Evolutionary conservation across 2,113 vertebrate species (phyloP).

Genomic region (Nothocercus nigrocapillus): DNA sequence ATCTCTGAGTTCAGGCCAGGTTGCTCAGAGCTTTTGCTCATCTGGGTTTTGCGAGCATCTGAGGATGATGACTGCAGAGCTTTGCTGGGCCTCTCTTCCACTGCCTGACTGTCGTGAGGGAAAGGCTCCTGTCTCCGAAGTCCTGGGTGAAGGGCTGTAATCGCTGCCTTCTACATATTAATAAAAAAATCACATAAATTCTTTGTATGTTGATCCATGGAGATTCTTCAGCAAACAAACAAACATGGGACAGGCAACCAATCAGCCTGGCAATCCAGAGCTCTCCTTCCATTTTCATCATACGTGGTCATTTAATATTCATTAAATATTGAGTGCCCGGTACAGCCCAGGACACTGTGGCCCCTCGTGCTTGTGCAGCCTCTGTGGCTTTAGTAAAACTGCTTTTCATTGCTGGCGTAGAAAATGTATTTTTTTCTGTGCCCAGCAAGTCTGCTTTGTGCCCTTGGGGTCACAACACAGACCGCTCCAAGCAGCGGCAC

Average conservation of each 20-base stretch:
- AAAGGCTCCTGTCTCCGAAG: neutral
- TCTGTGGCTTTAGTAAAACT: neutral
- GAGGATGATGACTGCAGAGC: neutral
- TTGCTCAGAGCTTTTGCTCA: neutral
- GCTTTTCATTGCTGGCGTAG: neutral
- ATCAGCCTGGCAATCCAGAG: neutral
- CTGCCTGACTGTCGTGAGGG: neutral
- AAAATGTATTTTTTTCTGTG: neutral
- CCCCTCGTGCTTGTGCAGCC: neutral
- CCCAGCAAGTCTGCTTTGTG: neutral
- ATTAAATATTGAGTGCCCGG: neutral
- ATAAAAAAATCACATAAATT: constrained; percentile 21
- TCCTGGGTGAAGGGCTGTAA: no score
- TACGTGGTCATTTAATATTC: constrained; percentile 12
- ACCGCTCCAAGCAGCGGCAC: neutral
- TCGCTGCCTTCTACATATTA: constrained; percentile 11
- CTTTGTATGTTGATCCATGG: constrained; percentile 1
- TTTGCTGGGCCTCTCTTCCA: neutral
- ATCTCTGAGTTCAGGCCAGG: neutral
- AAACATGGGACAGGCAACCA: constrained; percentile 17
- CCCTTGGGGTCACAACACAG: neutral
- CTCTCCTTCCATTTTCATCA: constrained; percentile 29
- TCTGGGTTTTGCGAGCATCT: neutral
- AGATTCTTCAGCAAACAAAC: constrained; percentile 46
- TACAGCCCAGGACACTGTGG: no score